Evolutionary conservation across 1,140 invertebrate genomes (phyloP), one percentile per base, ranked within the genome.

Genomic region (Cylas formicarius): DNA sequence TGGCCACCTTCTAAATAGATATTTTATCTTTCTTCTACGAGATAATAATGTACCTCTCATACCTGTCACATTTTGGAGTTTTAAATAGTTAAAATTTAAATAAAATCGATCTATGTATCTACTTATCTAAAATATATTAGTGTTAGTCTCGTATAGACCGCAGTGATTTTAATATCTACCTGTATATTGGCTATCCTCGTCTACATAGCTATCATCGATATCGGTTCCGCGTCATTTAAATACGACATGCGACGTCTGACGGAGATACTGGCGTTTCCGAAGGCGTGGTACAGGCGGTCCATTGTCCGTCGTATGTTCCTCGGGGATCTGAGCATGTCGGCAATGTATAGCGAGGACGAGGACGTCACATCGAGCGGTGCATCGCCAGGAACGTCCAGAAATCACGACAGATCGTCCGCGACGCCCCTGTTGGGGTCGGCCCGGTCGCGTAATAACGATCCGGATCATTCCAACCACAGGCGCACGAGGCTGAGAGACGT

Each of bases 201-300:
- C 9, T 29, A 14, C 29, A 40, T 63, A 86, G 87, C 87, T 8
- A 92, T 96, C 47, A 82, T 91, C 55, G 92, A 97, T 67, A 91
- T 97, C 59, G 95, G 94, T 19, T 92, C 87, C n/a, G 95, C 95
- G 16, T 91, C 88, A 14, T 98, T 99, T 66, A 97, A 97, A 62
- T 98, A 97, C 67, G 96, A 99, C 64, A 97, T 98, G 92, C 75
- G 95, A 36, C 76, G 95, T n/a, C 66, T 98, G 41, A 91, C 90
- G 1, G 96, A 99, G 70, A 97, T 98, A 54, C 68, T 99, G 24
- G 90, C 92, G 4, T 97, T 99, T 62, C 95, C 96, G 0, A 96
- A 95, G 70, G 94, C 95, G 3, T 99, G 96, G 95, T 96, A 96
- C 62, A 72, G 94, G 16, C 75, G 91, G 11, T 90, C 86, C 48